Conservation (phyloP, 1,140 invertebrate species). For the Apis dorsata region DNA sequence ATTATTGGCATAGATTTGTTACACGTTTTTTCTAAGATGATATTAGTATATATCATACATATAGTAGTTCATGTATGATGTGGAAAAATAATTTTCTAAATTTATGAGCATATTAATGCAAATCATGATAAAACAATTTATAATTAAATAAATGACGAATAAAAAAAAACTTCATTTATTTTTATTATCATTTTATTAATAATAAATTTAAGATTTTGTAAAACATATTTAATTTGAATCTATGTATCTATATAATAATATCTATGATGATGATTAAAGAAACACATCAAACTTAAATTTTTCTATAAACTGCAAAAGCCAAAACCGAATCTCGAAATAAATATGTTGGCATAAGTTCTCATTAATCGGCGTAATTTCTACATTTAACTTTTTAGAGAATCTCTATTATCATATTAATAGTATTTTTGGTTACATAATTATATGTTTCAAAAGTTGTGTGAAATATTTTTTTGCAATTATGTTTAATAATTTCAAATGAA, state of each 20-base stretch:
- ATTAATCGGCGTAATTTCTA: conserved; percentile 49
- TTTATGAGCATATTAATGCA: conserved; percentile 25
- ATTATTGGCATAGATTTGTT: conserved; percentile 23
- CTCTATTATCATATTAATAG: conserved; percentile 9
- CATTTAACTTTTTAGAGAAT: conserved; percentile 48
- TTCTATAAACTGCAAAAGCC: conserved; percentile 16
- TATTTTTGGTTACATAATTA: conserved; percentile 28
- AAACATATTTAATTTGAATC: neutral
- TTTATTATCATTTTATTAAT: neutral
- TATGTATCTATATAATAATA: neutral
- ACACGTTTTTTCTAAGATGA: neutral
- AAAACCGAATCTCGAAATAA: conserved; percentile 47
- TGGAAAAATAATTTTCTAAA: conserved; percentile 36
- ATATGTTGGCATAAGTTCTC: conserved; percentile 47
- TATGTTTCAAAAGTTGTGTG: neutral
- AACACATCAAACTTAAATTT: neutral
- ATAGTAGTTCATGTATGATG: conserved; percentile 11
- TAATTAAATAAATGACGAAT: neutral
- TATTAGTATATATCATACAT: neutral
- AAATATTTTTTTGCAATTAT: neutral
- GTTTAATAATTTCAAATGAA: neutral
- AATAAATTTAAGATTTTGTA: neutral
- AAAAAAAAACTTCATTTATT: neutral
- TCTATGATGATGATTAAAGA: neutral
- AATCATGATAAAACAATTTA: conserved; percentile 23